Base-by-base conservation (phyloP, 2,888 invertebrate genomes). In the Abrostola tripartita region DNA sequence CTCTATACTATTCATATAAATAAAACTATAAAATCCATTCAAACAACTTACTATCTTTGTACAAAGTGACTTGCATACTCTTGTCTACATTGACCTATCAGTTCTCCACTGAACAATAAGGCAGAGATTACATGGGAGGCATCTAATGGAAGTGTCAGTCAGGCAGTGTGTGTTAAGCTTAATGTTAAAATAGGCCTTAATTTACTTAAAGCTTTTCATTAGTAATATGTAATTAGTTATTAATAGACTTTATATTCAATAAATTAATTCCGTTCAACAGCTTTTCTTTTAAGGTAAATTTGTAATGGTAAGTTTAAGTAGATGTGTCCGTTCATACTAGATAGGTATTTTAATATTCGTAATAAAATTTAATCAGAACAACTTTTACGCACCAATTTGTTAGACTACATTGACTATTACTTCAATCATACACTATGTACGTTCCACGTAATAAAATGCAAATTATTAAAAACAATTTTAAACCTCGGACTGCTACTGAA, bases 131-230 rank as follows among this genome's bases (percentile, higher is more conserved):
- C 61, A 69, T 36, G 58, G 42, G 53, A 56, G 8, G 57, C 68
- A 66, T 69, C 52, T 81, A 79, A 76, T 78, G 68, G 71, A 76
- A 73, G 67, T 70, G 79, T 63, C 70, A 69, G 72, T 78, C 80
- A 80, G 67, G 44, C 60, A 47, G 24, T 51, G 9, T 52, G 55
- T 57, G 66, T 65, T 52, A 57, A 61, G 55, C 41, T 61, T 49
- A 52, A 52, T 52, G 44, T 40, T 52, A 41, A 44, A 52, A 64
- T 55, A 62, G 44, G 35, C 47, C 40, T 52, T 36, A 24, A 40
- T 60, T 68, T 53, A 10, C 37, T 52, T 59, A 40, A 61, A 50
- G 57, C 61, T 62, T 56, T 65, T 65, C 61, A 69, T 60, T 60
- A 54, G n/a, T 55, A 60, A 67, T 64, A 38, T 66, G 60, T 60